Conservation (phyloP, 2,888 invertebrate species). For the Leptopilina syphax region DNA sequence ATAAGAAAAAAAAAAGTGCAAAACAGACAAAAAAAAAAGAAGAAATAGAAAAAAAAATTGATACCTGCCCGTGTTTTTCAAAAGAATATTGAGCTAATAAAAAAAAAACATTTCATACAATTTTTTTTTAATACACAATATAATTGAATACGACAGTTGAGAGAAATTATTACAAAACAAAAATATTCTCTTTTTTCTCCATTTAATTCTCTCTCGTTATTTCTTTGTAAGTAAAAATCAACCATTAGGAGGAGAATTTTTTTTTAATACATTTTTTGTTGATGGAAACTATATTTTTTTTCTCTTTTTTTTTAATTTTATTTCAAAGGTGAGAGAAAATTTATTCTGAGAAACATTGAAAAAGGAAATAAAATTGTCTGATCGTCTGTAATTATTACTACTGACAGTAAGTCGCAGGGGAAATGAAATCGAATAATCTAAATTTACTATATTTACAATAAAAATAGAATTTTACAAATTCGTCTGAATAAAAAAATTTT, state of each 20-base stretch:
- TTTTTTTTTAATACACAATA: neutral
- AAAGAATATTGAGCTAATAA: neutral
- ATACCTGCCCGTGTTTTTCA: neutral
- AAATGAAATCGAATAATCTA: no score
- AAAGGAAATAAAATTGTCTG: no score
- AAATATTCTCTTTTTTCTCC: neutral
- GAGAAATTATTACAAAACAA: neutral
- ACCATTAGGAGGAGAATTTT: neutral
- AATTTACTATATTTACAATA: no score
- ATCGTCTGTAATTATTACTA: no score
- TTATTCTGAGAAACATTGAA: no score
- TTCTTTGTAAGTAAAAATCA: neutral
- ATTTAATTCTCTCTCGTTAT: no score
- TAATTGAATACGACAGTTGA: neutral
- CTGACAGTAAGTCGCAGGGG: no score
- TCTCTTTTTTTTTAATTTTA: no score
- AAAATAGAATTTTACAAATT: no score
- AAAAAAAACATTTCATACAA: neutral
- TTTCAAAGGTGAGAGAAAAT: no score
- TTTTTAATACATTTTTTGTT: neutral
- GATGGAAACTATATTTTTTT: no score
- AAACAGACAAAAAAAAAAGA: neutral
- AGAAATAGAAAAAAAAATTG: slow-evolving; percentile 17
- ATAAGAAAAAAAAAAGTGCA: slow-evolving; percentile 17
- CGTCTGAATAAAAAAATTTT: no score